Base-by-base conservation (phyloP, 2,797 vertebrate species). In the Acanthurus leucopareius region DNA sequence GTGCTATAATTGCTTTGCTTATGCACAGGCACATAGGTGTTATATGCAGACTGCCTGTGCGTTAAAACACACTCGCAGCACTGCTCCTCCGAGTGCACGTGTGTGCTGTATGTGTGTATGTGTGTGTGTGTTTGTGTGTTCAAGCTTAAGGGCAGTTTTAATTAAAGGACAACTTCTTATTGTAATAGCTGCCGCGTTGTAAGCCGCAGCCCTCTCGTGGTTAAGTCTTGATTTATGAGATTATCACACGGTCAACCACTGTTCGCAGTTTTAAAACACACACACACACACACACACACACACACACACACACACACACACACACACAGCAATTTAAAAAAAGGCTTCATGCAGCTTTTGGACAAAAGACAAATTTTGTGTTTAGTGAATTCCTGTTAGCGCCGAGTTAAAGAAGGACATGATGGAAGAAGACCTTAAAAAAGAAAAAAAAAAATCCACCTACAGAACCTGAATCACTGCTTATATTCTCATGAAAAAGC, bases 1-100 rank as follows among this genome's bases (percentile, higher is more conserved):
- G 0, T 17, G 80, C 79, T 76, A 38, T 93, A 93, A 91, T 93
- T 92, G 90, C 88, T 91, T 88, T 89, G 89, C 86, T 86, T 49
- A 75, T 71, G 78, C 59, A 7, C 38, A 22, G 89, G 58, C 91
- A 80, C 89, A 84, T 15, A 83, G 89, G 85, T 80, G 86, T 91
- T 73, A 58, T 56, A 82, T 56, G 69, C 48, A 75, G 81, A 61
- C 71, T 22, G 61, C 60, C 74, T 32, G 62, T 19, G 11, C 14
- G 11, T 77, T 71, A 63, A 69, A 77, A 69, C 83, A 77, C 32
- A 32, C 32, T 32, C 2, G 53, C 78, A 76, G 13, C 52, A 28
- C 60, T 59, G 51, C 71, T 42, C 40, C 40, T 42, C 40, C 3
- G 40, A 42, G 40, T 42, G 32, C 32, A 42, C 10, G 40, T 11